Evolutionary conservation across 2,888 invertebrate species (phyloP).

Genomic region (Lingula anatina): DNA sequence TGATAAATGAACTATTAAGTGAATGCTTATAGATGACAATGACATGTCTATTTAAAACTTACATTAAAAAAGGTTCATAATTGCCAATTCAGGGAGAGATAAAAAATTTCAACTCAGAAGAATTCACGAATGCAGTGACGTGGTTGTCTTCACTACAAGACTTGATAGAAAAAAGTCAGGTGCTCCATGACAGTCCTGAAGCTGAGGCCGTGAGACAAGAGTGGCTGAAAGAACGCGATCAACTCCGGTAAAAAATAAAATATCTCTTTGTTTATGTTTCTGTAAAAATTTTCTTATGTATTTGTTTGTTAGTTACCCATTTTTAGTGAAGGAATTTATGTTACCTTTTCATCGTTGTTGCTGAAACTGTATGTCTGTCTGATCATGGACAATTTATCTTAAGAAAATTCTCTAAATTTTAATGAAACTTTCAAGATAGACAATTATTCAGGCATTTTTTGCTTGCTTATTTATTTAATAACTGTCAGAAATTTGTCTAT

Average conservation of each 20-base stretch:
- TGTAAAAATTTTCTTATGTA: not conserved
- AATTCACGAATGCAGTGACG: constrained; percentile 81
- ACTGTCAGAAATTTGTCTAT: no score
- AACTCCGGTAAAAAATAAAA: constrained; percentile 50
- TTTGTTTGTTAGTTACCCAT: not conserved
- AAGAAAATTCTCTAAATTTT: no score
- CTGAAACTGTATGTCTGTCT: no score
- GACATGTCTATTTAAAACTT: no score
- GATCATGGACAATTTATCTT: no score
- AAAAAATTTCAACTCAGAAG: constrained; percentile 72
- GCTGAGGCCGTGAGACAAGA: constrained; percentile 47
- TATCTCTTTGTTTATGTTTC: not conserved
- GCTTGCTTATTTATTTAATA: no score
- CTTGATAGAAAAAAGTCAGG: constrained; percentile 47
- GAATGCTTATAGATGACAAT: no score
- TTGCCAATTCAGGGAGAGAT: constrained; percentile 76
- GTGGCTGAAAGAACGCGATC: constrained; percentile 64
- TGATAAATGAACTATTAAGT: no score
- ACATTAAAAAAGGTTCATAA: no score
- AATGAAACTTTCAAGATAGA: no score
- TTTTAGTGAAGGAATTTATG: not conserved
- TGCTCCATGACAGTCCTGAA: constrained; percentile 28
- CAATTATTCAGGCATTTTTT: no score
- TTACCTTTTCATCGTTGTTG: no score
- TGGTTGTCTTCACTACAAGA: constrained; percentile 42